phyloP scores from a whole-genome alignment of 2,797 vertebrate genomes.

The Anguilla pacifica region DNA sequence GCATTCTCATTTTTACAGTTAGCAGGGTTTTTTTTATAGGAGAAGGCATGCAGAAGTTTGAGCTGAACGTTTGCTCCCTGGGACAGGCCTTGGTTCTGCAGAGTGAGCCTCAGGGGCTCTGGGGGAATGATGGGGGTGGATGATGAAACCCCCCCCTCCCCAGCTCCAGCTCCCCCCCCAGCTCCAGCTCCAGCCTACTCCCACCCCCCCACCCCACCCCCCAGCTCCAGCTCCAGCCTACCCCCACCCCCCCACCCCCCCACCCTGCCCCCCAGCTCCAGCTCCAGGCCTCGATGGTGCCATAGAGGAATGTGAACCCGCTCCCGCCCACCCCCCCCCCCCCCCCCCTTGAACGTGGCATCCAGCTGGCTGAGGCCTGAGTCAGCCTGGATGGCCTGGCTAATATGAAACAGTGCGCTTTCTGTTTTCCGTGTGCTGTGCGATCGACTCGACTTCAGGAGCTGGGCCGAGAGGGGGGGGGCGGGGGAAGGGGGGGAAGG shows the following conservation, averaged over 20 bases:
- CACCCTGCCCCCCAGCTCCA: neutral
- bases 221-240: too few relatives aligned
- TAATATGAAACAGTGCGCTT: slow-evolving; percentile 9
- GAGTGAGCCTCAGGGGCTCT: too few relatives aligned
- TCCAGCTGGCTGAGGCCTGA: neutral
- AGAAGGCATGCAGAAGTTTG: neutral
- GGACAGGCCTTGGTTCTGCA: neutral
- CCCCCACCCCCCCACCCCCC: too few relatives aligned
- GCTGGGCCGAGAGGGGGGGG: too few relatives aligned
- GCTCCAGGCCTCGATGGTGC: too few relatives aligned
- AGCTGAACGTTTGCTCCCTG: neutral
- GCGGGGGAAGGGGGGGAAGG: too few relatives aligned
- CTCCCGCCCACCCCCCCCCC: neutral
- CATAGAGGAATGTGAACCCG: neutral
- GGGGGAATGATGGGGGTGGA: neutral
- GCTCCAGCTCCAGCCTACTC: too few relatives aligned
- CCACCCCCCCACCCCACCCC: too few relatives aligned
- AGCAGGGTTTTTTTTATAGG: neutral
- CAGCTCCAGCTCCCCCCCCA: neutral
- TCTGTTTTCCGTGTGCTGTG: neutral
- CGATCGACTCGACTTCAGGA: neutral
- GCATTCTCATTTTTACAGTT: too few relatives aligned
- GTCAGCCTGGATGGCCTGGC: slow-evolving; percentile 7
- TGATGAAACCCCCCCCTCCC: neutral
- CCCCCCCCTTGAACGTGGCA: neutral